Conservation (phyloP, 2,797 vertebrate species). For the Gymnothorax javanicus region DNA sequence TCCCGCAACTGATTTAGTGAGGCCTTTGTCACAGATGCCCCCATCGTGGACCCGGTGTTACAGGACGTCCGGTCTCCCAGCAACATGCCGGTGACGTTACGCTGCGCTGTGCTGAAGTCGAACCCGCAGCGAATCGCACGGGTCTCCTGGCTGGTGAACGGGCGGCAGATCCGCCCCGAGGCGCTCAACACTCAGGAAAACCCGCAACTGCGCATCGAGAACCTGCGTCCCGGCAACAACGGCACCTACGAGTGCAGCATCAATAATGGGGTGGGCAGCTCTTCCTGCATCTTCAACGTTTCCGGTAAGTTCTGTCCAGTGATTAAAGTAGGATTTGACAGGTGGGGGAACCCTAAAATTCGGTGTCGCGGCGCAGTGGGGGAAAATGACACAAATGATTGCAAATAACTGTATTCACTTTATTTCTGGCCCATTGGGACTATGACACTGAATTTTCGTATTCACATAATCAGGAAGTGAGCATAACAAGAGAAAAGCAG, state of each 20-base stretch:
- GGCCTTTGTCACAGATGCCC: constrained; percentile 73
- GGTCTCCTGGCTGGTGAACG: constrained; percentile 85
- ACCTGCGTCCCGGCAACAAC: constrained; percentile 79
- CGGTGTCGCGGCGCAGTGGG: too few relatives aligned
- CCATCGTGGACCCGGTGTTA: constrained; percentile 84
- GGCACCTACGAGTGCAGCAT: constrained; percentile 89
- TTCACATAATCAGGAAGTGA: too few relatives aligned
- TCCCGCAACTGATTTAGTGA: not conserved
- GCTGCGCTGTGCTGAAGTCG: constrained; percentile 84
- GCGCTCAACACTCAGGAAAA: constrained; percentile 78
- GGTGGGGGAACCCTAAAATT: too few relatives aligned
- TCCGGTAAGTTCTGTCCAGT: constrained; percentile 78
- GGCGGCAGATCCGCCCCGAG: constrained; percentile 70
- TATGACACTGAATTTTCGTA: too few relatives aligned
- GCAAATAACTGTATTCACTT: too few relatives aligned
- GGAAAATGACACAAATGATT: too few relatives aligned
- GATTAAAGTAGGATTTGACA: too few relatives aligned
- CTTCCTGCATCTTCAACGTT: constrained; percentile 86
- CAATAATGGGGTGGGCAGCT: constrained; percentile 85
- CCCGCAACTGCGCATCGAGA: constrained; percentile 83
- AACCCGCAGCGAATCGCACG: constrained; percentile 84
- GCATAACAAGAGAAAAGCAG: too few relatives aligned
- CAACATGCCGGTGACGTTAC: constrained; percentile 78
- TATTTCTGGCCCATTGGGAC: too few relatives aligned
- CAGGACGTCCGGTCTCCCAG: constrained; percentile 84